Evolutionary conservation across 2,113 vertebrate genomes (phyloP).

Genomic region (Dendrocopos noguchii): DNA sequence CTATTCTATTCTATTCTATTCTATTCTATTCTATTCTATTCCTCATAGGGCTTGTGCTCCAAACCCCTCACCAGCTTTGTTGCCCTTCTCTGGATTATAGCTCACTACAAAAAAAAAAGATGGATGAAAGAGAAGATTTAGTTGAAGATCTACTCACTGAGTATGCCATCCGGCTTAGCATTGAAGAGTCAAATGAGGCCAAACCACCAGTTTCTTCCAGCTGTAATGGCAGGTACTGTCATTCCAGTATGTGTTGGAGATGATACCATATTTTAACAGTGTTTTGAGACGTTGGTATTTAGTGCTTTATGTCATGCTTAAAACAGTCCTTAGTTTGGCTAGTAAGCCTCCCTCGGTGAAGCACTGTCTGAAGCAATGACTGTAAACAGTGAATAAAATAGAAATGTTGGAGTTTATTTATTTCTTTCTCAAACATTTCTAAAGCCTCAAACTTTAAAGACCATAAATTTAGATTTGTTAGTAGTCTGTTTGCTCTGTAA

Average conservation of each 20-base stretch:
- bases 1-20: too few species aligned
- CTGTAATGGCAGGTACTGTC: constrained; percentile 75
- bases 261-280: neutral
- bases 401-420: neutral
- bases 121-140: constrained; percentile 76
- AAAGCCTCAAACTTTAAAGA: neutral
- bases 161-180: constrained; percentile 82
- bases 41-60: too few species aligned
- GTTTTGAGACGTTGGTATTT: neutral
- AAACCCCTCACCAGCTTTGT: too few species aligned
- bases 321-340: neutral
- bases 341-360: fast-evolving
- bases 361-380: neutral
- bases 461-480: neutral
- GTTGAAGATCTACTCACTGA: constrained; percentile 81
- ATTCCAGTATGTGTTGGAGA: neutral
- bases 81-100: neutral
- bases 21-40: too few species aligned
- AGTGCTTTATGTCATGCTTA: neutral
- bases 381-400: neutral
- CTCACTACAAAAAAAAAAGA: constrained; percentile 31
- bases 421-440: neutral
- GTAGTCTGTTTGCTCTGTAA: neutral
- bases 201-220: constrained; percentile 50
- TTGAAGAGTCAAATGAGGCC: constrained; percentile 78